These are phyloP conservation scores for Gephyroberyx darwinii DNA, from an alignment of 2,797 vertebrate genomes.

Conservation along the genomic window DNA sequence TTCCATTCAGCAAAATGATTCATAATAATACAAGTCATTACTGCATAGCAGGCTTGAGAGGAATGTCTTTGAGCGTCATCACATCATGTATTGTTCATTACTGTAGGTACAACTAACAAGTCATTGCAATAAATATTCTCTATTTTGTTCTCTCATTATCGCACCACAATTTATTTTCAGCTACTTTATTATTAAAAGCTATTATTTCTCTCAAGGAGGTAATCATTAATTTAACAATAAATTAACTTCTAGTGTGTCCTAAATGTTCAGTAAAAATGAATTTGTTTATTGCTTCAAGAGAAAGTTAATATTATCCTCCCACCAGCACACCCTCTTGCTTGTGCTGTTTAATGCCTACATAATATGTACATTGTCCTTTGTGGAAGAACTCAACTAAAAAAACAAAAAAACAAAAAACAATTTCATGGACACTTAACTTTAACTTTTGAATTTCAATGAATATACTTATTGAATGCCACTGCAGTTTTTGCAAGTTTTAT, in stretches of 20 bases:
- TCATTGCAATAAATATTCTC: no score
- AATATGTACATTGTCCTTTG: slow-evolving; percentile 15
- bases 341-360: slow-evolving; percentile 1
- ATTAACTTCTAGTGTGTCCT: no score
- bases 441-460: no score
- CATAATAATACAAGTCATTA: slow-evolving; percentile 50
- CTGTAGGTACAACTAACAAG: no score
- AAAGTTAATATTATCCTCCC: slow-evolving; percentile 34
- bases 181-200: no score
- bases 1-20: slow-evolving; percentile 25
- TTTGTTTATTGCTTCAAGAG: slow-evolving; percentile 2
- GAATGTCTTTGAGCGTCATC: no score
- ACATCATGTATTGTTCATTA: no score
- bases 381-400: background rate
- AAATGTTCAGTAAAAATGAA: slow-evolving; percentile 4
- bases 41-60: slow-evolving; percentile 4
- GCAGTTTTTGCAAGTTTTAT: background rate
- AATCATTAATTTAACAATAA: no score
- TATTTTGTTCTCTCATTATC: no score
- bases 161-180: no score
- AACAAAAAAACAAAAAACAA: background rate
- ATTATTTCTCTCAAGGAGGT: no score
- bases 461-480: background rate
- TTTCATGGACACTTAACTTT: no score
- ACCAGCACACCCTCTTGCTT: slow-evolving; percentile 2